Evolutionary conservation across 2,888 invertebrate species (phyloP), one percentile per base, ranked within the genome.

Genomic region (Neocrepidodera transversa): DNA sequence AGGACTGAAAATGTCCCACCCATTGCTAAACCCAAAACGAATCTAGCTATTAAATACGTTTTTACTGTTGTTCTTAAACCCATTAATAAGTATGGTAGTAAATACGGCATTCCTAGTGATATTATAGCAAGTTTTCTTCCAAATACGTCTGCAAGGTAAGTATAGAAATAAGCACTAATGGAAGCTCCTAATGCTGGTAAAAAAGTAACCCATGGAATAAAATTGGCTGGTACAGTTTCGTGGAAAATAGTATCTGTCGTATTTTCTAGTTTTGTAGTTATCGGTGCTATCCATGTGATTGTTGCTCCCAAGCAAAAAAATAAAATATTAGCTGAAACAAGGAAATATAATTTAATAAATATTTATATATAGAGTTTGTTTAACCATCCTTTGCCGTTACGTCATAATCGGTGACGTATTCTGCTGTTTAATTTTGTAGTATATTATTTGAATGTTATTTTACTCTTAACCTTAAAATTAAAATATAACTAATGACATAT

Each of bases 1-100:
- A 87, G 85, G 1, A 88, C 86, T 0, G 90, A 87, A 79, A 88
- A 89, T n/a, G 87, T 80, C 72, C 87, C 85, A 0, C 90, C 88
- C 0, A 87, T 84, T 0, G 85, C 86, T 1, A 89, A 71, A 47
- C 91, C 91, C 66, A 83, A 82, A 7, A 52, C 18, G 8, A 50
- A 42, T 56, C 83, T 81, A 50, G 85, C 87, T 5, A 77, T 83
- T 78, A 83, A 86, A 54, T 83, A 78, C 71, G 82, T 79, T 14
- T 69, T 77, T 0, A 86, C 76, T 26, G 74, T 75, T 3, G 71
- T 72, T 0, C 86, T 85, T 0, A 84, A 80, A 0, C 85, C 84
- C 48, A 91, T 82, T 8, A 90, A 77, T 16, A 86, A 74, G 84
- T 90, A 93, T 0, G 92, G 89, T 0, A 87, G 30, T 11, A 89